Base-by-base conservation (phyloP, 2,888 invertebrate species). In the Archips crataeganus region DNA sequence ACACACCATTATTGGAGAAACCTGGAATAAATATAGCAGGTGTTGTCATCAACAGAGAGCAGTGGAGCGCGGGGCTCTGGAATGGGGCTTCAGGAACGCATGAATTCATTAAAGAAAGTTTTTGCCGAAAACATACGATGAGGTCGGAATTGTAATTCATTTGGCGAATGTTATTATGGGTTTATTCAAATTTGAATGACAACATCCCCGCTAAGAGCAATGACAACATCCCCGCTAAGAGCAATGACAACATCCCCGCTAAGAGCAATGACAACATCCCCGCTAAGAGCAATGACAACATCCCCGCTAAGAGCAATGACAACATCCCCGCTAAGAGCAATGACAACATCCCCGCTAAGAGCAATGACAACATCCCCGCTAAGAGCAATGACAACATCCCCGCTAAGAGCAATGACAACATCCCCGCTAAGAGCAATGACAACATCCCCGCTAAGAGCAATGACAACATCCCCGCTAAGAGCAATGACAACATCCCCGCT, bases 21-120 rank as follows among this genome's bases (percentile, higher is more conserved):
- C 36, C 61, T 34, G 68, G 68, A 73, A 64, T 49, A 73, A 69
- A 59, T 51, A 62, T 63, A 64, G 62, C 71, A 66, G 62, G 62
- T 72, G 62, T 67, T 61, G 51, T 63, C 34, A 13, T n/a, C 13
- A 60, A 60, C 42, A 36, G 45, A 34, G n/a, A 6, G n/a, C 8
- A 51, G 47, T 11, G 13, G 54, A 13, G 23, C 5, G 47, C 32
- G n/a, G 11, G 8, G 8, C 13, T 15, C 23, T 6, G 13, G 45
- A 3, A 13, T 11, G 11, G 15, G 8, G 34, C 39, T 39, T 6
- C 39, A 60, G 13, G 68, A 34, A 60, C 5, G 47, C 32, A 60
- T 47, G 59, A 36, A 68, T 11, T 42, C 39, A 42, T 62, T 39
- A 42, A 23, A 62, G 42, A 57, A 57, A 32, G 57, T 57, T 57